Evolutionary conservation across 2,888 invertebrate species (phyloP), one percentile per base, ranked within the genome.

Genomic region (Drosophila kambysellisi): DNA sequence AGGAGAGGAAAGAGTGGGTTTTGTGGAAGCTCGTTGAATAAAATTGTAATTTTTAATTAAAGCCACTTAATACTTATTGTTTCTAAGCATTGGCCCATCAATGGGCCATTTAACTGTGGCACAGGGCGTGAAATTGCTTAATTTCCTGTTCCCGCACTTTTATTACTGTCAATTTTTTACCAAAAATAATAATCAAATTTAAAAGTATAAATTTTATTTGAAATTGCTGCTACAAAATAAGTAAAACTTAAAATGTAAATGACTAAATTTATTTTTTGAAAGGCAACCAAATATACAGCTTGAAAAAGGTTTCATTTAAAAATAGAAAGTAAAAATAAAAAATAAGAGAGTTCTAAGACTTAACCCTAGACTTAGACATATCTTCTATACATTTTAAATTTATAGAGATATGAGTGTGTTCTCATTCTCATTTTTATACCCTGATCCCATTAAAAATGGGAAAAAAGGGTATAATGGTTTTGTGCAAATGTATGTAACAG

Each of bases 21-120:
- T 58, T 56, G 25, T 66, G 35, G 43, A 66, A 69, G 61, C 56
- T 80, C 61, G 48, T 69, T 69, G 76, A 84, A 85, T 87, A 69
- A 71, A 85, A 82, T 77, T 82, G 88, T 85, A 84, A 73, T 85
- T 85, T 77, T 84, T 82, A 88, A 84, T 88, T 85, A 76, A 79
- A 82, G 81, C 70, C 81, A 87, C 74, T 88, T 82, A 64, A 77
- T 80, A 74, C 76, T 77, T 75, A 81, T 73, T 75, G 79, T 74
- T 74, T 65, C 59, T 32, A 39, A 60, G n/a, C 43, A 57, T 65
- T 59, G 46, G 46, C 11, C 60, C 35, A 74, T 82, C 74, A 73
- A 79, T 59, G 61, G 46, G 30, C 63, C 63, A 56, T 70, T 84
- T 84, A 81, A 65, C 57, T 80, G 73, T 67, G 62, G 79, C 82